Percentiles rank a stretch among this genome's conserved stretches.
Conservation (phyloP, 2,888 invertebrate species). For the Coenonympha glycerion region DNA sequence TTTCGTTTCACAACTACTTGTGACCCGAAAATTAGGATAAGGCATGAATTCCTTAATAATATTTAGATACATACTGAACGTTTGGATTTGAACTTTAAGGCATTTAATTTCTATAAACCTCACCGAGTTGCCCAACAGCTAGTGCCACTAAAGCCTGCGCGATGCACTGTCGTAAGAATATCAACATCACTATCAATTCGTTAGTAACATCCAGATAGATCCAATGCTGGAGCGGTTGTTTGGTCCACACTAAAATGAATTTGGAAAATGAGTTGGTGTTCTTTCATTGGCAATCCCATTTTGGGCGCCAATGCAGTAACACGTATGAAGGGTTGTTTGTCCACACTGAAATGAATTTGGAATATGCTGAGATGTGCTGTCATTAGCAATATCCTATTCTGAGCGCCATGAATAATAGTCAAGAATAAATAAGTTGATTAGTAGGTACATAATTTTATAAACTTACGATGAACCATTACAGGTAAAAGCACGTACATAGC, state of each 20-base stretch:
- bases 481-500: slow-evolving; percentile 54
- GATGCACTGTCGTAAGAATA: slow-evolving; percentile 46
- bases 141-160: slow-evolving; percentile 57
- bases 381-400: no score
- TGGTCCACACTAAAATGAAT: slow-evolving; percentile 44
- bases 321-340: slow-evolving; percentile 50
- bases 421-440: neutral
- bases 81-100: no score
- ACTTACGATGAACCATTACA: slow-evolving; percentile 49
- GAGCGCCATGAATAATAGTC: no score
- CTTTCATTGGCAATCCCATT: no score
- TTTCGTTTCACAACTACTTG: no score
- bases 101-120: no score
- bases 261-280: neutral
- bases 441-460: no score
- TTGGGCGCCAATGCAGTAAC: no score
- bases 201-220: slow-evolving; percentile 45
- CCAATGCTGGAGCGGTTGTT: slow-evolving; percentile 51
- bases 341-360: slow-evolving; percentile 39
- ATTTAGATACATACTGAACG: no score
- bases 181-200: slow-evolving; percentile 36
- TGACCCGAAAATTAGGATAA: no score
- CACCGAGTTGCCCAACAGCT: slow-evolving; percentile 61
- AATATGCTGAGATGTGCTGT: neutral
- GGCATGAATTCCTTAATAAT: no score